Base-by-base conservation (phyloP, 2,888 invertebrate species). In the Magallana nippona region DNA sequence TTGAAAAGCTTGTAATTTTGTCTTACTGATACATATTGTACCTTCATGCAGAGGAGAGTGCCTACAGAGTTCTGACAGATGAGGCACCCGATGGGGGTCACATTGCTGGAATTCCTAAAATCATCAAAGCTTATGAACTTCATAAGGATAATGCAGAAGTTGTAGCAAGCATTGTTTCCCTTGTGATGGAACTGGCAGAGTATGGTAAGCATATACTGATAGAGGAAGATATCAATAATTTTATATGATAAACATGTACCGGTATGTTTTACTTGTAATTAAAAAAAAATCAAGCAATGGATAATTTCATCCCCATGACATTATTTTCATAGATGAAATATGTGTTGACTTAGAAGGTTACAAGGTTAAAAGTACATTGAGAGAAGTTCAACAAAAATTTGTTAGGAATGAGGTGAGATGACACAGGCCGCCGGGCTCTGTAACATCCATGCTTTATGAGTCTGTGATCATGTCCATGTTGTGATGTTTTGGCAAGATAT, bases 81-180 rank as follows among this genome's bases (percentile, higher is more conserved):
- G 90, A 91, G 63, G 88, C 87, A 3, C 87, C 85, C 60, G 86
- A 87, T 44, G 90, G 89, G 44, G 89, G 89, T 1, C 89, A 89
- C 22, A 88, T 92, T 55, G 87, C 90, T 10, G 94, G 94, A 2
- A 90, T 94, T 27, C 92, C 92, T 8, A 88, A 92, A 17, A 87
- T 94, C 15, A 86, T 92, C 44, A 89, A 88, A 63, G 93, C 92
- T 0, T 94, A 94, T 82, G 89, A 91, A 32, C 87, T 91, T 19
- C 94, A 94, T 87, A 93, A 92, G 79, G 93, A 94, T 87, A 93
- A 94, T 83, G 93, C 92, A 0, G 93, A 92, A 81, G 93, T 94
- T 1, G 93, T 94, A 27, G 93, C 93, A 84, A 91, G 92, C 86
- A 90, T 94, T 57, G 92, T 92, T 55, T 91, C 90, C 22, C 88